Percentiles rank a stretch among this genome's conserved stretches.
Conservation (phyloP, 2,113 vertebrate species). For the Austrofundulus limnaeus region DNA sequence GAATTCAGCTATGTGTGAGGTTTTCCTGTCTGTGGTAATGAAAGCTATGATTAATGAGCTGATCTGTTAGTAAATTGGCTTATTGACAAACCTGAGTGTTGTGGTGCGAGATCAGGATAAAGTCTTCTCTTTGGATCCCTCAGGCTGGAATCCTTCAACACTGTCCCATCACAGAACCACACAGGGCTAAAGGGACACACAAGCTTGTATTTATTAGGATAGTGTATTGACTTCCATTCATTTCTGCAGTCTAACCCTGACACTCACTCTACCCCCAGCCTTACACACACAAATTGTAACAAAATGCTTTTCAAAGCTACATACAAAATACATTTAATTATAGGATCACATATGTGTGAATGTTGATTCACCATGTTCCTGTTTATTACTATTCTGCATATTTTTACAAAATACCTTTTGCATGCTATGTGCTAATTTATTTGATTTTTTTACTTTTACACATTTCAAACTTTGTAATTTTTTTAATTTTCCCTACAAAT, state of each 20-base stretch:
- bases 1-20: conserved; percentile 16
- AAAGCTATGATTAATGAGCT: conserved; percentile 72
- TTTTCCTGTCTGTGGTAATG: conserved; percentile 29
- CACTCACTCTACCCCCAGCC: not conserved
- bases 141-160: conserved; percentile 66
- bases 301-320: not conserved
- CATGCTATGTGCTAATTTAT: too few species aligned
- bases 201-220: too few species aligned
- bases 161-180: conserved; percentile 50
- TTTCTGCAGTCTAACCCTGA: too few species aligned
- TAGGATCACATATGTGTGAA: not conserved
- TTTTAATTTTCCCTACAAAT: too few species aligned
- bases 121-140: conserved; percentile 34
- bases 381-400: too few species aligned
- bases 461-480: too few species aligned
- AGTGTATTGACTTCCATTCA: too few species aligned
- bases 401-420: too few species aligned
- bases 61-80: conserved; percentile 16
- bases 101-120: conserved; percentile 44
- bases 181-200: conserved; percentile 6
- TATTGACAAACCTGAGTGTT: conserved; percentile 48
- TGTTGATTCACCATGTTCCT: too few species aligned
- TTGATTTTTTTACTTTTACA: too few species aligned
- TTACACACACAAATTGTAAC: not conserved
- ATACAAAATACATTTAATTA: not conserved